Percentiles rank a stretch among this genome's conserved stretches.
Conservation (phyloP, 2,797 vertebrate species). For the Myotis planiceps region DNA sequence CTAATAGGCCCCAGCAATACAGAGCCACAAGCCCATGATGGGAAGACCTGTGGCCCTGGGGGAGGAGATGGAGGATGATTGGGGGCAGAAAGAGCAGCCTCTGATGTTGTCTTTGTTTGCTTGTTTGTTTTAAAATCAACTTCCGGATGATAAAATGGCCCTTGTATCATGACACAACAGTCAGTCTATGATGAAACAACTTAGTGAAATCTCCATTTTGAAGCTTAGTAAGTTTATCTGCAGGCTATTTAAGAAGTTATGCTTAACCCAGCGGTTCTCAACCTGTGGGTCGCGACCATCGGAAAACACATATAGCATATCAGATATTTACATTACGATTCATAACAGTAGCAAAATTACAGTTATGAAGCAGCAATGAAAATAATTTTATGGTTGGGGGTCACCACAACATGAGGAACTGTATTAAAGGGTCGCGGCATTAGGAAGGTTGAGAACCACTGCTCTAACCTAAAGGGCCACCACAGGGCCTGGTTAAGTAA, state of each 20-base stretch:
- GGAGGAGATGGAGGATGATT: rapidly evolving
- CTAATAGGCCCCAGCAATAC: not conserved
- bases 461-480: not conserved
- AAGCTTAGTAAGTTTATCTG: conserved; percentile 32
- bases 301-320: too few species aligned
- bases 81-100: not conserved
- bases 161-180: not conserved
- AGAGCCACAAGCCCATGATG: not conserved
- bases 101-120: not conserved
- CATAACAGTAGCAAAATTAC: too few species aligned
- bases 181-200: conserved; percentile 11
- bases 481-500: conserved; percentile 12
- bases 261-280: not conserved
- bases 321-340: too few species aligned
- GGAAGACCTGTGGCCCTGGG: not conserved
- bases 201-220: conserved; percentile 31
- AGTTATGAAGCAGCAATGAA: too few species aligned
- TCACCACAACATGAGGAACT: too few species aligned
- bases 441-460: too few species aligned
- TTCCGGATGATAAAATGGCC: conserved; percentile 57
- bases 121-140: conserved; percentile 49
- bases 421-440: too few species aligned
- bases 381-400: too few species aligned
- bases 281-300: too few species aligned
- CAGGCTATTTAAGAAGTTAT: conserved; percentile 48